Percentiles rank a stretch among this genome's conserved stretches.
Evolutionary conservation across 2,113 vertebrate species (phyloP).

Genomic region (Gavia stellata): DNA sequence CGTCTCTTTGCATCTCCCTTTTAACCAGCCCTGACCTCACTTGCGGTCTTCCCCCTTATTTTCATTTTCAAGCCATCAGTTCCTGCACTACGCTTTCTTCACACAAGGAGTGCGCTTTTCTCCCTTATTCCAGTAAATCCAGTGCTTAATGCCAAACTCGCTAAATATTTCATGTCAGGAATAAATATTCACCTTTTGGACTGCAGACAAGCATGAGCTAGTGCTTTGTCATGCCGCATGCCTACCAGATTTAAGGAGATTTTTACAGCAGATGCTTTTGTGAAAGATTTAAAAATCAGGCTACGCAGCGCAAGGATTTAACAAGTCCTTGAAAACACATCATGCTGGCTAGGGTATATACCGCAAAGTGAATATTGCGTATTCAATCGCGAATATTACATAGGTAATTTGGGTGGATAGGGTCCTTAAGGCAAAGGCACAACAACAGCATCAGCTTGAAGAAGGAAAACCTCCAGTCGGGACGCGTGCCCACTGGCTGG

Average conservation of each 20-base stretch:
- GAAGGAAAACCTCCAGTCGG: accelerated
- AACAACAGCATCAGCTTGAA: background rate
- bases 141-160: background rate
- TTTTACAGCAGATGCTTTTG: background rate
- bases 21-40: background rate
- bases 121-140: background rate
- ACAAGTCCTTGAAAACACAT: background rate
- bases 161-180: background rate
- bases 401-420: accelerated
- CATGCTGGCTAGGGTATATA: accelerated
- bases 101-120: accelerated
- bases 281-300: background rate
- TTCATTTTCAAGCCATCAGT: accelerated
- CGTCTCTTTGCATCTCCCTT: background rate
- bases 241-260: background rate
- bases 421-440: background rate
- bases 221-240: accelerated
- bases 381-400: accelerated
- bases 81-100: background rate
- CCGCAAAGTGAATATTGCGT: background rate
- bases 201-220: background rate
- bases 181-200: background rate
- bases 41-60: too few species aligned
- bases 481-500: background rate
- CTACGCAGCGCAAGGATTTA: accelerated